phyloP scores from a whole-genome alignment of 2,797 vertebrate genomes.

The Pterois miles region DNA sequence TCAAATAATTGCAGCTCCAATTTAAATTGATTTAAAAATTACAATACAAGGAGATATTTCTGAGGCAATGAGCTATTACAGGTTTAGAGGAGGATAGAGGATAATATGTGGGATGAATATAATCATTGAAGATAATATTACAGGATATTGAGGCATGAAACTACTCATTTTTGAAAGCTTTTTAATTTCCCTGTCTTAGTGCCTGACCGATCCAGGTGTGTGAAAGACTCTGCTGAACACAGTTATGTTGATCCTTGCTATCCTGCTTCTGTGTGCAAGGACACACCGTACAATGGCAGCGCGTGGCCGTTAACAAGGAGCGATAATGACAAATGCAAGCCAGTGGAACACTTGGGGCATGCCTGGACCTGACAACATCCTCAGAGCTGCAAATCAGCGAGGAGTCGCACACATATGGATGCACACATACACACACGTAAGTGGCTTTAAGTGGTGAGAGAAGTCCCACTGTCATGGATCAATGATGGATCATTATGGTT shows the following conservation, averaged over 20 bases:
- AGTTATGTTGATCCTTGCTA: neutral
- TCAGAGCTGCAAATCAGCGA: conserved; percentile 19
- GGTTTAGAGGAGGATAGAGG: neutral
- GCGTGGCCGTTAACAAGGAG: conserved; percentile 14
- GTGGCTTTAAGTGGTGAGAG: conserved; percentile 54
- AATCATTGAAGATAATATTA: neutral
- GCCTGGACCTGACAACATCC: conserved; percentile 46
- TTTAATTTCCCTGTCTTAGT: neutral
- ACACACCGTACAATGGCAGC: conserved; percentile 8
- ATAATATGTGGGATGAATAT: neutral
- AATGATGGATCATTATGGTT: conserved; percentile 65
- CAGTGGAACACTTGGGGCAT: conserved; percentile 40
- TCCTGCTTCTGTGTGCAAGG: conserved; percentile 11
- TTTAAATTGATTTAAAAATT: conserved; percentile 23
- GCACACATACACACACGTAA: conserved; percentile 20
- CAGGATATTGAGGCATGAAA: neutral
- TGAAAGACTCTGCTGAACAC: neutral
- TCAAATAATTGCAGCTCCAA: conserved; percentile 6
- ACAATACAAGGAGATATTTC: neutral
- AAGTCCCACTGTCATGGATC: conserved; percentile 55
- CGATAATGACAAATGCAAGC: conserved; percentile 48
- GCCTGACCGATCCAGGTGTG: neutral
- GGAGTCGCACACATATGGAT: conserved; percentile 7
- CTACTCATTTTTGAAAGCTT: neutral
- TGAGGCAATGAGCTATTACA: neutral